Percentiles rank a stretch among this genome's conserved stretches.
Conservation (phyloP, 2,797 vertebrate species). For the Triplophysa bombifrons region DNA sequence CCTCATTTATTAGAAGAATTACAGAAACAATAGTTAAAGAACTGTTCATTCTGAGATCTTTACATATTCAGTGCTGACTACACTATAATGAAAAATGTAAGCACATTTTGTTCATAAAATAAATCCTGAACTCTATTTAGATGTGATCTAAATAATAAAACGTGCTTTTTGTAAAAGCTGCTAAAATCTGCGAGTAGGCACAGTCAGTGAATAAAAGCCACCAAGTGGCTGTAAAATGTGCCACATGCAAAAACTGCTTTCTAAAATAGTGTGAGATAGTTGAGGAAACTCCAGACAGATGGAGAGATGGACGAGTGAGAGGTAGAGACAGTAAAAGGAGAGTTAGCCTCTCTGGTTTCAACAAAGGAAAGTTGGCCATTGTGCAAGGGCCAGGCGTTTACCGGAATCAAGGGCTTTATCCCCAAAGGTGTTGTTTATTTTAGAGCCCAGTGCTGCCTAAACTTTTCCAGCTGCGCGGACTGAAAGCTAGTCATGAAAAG, state of each 20-base stretch:
- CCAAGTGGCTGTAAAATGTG: background rate
- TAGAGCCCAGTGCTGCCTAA: constrained; percentile 68
- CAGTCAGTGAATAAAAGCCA: background rate
- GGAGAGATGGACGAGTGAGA: constrained; percentile 8
- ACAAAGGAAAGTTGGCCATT: constrained; percentile 70
- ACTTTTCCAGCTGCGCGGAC: constrained; percentile 68
- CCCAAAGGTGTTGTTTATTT: constrained; percentile 72
- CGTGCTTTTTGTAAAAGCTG: background rate
- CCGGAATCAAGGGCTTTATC: constrained; percentile 66
- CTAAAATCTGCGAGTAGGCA: background rate
- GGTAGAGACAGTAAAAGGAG: constrained; percentile 4
- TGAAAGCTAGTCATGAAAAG: constrained; percentile 62
- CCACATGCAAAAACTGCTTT: background rate
- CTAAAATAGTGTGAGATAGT: background rate
- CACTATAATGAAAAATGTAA: no score
- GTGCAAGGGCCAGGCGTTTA: constrained; percentile 69
- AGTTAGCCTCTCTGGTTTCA: constrained; percentile 56
- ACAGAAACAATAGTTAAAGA: no score
- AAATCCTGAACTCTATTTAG: background rate
- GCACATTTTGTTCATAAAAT: no score
- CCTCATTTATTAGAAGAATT: no score
- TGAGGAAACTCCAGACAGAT: constrained; percentile 9
- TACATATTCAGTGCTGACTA: no score
- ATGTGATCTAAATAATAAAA: background rate
- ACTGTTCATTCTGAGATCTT: no score